These are phyloP conservation scores for Acanthoscelides obtectus DNA, from an alignment of 2,888 invertebrate species.

Conservation along the genomic window DNA sequence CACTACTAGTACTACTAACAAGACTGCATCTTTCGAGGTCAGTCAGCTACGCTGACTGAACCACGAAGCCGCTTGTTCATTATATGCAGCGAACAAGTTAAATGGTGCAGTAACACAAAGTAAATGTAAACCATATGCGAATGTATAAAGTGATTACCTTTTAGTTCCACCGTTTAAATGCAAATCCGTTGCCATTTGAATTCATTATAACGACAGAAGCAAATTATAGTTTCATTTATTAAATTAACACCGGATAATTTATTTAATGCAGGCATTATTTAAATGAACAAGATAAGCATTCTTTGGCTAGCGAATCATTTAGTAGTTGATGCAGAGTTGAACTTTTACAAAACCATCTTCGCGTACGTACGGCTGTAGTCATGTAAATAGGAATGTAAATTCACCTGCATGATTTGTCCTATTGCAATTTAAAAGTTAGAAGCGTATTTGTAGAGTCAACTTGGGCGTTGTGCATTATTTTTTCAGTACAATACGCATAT, in stretches of 20 bases:
- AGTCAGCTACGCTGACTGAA: background rate
- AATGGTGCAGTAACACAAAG: background rate
- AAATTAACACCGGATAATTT: slow-evolving; percentile 26
- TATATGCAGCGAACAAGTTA: background rate
- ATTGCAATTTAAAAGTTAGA: background rate
- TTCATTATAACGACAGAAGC: slow-evolving; percentile 24
- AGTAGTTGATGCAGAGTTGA: background rate
- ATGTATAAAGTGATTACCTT: slow-evolving; percentile 23
- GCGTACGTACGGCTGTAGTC: background rate
- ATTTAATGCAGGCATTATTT: slow-evolving; percentile 14
- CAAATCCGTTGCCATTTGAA: slow-evolving; percentile 18
- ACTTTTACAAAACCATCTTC: background rate
- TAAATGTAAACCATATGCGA: slow-evolving; percentile 24
- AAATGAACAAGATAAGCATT: slow-evolving; percentile 4
- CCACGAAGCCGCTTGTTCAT: background rate
- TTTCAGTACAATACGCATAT: no score
- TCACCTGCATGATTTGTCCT: background rate
- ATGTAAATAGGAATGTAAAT: background rate
- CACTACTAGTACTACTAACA: no score
- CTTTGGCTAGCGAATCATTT: background rate
- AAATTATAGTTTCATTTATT: slow-evolving; percentile 27
- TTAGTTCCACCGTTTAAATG: slow-evolving; percentile 11
- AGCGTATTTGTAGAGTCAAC: background rate
- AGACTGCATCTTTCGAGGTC: no score
- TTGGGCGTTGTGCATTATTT: no score